Conservation (phyloP, 2,888 invertebrate genomes). For the Diabrotica balteata region DNA sequence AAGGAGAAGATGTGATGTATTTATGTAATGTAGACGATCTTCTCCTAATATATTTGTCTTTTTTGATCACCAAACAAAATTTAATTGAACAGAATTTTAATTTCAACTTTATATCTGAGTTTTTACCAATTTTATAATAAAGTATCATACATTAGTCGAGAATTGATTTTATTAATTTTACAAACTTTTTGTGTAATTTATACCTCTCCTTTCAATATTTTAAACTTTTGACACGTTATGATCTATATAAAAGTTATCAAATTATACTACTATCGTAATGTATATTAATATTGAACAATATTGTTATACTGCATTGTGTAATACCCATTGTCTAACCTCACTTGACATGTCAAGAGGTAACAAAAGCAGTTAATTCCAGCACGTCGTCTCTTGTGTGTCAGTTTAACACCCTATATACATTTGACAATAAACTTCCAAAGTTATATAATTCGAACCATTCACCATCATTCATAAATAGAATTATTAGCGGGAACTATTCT, state of each 20-base stretch:
- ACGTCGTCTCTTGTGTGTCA: constrained; percentile 24
- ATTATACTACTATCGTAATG: too few relatives aligned
- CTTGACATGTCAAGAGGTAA: constrained; percentile 17
- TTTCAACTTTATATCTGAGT: too few relatives aligned
- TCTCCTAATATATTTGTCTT: too few relatives aligned
- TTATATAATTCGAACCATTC: constrained; percentile 29
- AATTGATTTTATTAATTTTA: too few relatives aligned
- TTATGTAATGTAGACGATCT: too few relatives aligned
- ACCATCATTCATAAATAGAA: constrained; percentile 39
- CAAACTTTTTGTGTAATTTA: neutral
- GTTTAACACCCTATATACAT: constrained; percentile 22
- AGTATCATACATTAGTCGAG: too few relatives aligned
- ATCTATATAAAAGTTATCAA: too few relatives aligned
- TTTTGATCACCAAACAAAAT: too few relatives aligned
- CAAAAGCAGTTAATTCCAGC: constrained; percentile 28
- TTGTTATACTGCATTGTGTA: neutral
- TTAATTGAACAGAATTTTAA: too few relatives aligned
- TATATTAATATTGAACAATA: neutral
- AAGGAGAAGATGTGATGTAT: too few relatives aligned
- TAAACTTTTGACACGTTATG: neutral
- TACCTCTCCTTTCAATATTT: neutral
- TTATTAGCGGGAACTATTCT: constrained; percentile 40
- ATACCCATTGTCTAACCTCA: constrained; percentile 10
- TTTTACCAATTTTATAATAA: too few relatives aligned
- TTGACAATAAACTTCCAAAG: constrained; percentile 28